These are phyloP conservation scores for Ranitomeya variabilis DNA, from an alignment of 2,113 vertebrate genomes.

Conservation along the genomic window DNA sequence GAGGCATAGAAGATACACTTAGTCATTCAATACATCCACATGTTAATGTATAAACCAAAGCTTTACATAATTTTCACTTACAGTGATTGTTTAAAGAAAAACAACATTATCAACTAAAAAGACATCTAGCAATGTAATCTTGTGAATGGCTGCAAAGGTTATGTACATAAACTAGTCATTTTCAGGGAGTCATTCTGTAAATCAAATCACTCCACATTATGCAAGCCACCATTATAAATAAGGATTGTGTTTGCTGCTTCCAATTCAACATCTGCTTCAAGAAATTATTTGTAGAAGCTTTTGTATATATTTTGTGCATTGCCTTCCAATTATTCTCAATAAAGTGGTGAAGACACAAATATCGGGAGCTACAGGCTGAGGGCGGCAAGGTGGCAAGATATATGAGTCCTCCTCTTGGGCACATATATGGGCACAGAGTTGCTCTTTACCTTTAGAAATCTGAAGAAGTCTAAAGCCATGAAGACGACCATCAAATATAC, in stretches of 20 bases:
- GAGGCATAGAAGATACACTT: neutral
- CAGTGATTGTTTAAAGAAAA: neutral
- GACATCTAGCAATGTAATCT: neutral
- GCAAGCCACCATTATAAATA: neutral
- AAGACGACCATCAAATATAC: neutral
- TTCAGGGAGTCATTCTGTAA: slow-evolving; percentile 21
- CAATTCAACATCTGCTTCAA: neutral
- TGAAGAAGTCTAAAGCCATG: neutral
- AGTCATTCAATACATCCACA: neutral
- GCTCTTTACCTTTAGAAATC: neutral
- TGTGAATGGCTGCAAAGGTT: slow-evolving; percentile 11
- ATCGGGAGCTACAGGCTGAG: neutral
- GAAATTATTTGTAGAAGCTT: neutral
- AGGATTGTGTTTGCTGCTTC: neutral
- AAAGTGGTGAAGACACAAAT: neutral
- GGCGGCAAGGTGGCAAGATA: neutral
- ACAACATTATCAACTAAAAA: neutral
- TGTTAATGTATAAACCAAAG: neutral
- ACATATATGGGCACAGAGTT: neutral
- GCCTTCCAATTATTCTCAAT: neutral
- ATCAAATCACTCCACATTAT: neutral
- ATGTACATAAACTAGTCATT: neutral
- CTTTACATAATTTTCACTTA: neutral
- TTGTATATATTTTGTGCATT: neutral
- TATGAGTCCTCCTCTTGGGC: neutral